phyloP scores from a whole-genome alignment of 2,888 invertebrate genomes.

The Dolomedes plantarius region DNA sequence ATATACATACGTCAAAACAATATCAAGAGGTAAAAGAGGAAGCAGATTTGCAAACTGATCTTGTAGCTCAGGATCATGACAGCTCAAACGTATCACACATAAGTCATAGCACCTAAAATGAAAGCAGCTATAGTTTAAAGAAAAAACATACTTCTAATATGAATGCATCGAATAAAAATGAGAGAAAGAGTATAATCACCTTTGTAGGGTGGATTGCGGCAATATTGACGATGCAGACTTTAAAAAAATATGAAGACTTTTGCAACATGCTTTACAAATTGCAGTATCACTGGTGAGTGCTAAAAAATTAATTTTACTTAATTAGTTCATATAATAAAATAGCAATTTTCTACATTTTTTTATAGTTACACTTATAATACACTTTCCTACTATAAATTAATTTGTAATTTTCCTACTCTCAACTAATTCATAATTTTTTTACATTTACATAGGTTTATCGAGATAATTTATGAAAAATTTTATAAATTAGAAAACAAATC shows the following conservation, averaged over 20 bases:
- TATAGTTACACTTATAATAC: no score
- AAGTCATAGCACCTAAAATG: slow-evolving; percentile 76
- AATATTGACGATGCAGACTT: slow-evolving; percentile 44
- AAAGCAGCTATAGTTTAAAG: neutral
- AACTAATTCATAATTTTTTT: no score
- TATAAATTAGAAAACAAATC: no score
- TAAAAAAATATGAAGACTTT: slow-evolving; percentile 54
- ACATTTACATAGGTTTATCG: no score
- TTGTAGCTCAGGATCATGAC: slow-evolving; percentile 74
- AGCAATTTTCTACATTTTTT: no score
- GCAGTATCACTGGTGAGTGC: slow-evolving; percentile 36
- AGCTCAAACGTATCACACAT: slow-evolving; percentile 76
- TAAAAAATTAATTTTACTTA: slow-evolving; percentile 17
- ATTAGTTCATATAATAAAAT: no score
- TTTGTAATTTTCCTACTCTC: no score
- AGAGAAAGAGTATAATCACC: no score
- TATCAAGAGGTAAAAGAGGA: slow-evolving; percentile 75
- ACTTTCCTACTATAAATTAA: no score
- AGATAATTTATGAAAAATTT: no score
- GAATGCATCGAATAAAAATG: no score
- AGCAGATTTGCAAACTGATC: slow-evolving; percentile 75
- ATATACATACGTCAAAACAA: slow-evolving; percentile 48
- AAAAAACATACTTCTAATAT: no score
- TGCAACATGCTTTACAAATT: slow-evolving; percentile 46
- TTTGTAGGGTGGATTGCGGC: slow-evolving; percentile 45